Evolutionary conservation across 2,797 vertebrate genomes (phyloP).

Genomic region (Onychomys torridus): DNA sequence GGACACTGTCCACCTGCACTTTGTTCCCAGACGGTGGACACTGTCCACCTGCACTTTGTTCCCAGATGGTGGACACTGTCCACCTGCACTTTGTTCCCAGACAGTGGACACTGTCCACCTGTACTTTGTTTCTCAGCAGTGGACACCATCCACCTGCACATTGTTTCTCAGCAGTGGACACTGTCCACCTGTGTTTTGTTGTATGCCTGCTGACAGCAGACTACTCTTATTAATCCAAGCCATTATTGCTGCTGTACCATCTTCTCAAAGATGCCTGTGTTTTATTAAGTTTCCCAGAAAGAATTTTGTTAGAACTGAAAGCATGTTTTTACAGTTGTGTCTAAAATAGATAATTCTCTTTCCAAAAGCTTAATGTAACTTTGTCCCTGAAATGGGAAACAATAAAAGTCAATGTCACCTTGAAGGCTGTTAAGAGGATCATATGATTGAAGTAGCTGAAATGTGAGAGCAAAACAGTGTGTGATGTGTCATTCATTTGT

Average conservation of each 20-base stretch:
- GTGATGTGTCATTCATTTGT: neutral
- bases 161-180: neutral
- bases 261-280: neutral
- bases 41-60: neutral
- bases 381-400: neutral
- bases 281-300: neutral
- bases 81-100: no score
- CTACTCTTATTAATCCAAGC: neutral
- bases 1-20: fast-evolving
- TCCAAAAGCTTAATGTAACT: neutral
- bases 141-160: neutral
- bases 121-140: no score
- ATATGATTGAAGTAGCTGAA: neutral
- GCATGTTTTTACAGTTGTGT: neutral
- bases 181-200: neutral
- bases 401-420: neutral
- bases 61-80: no score
- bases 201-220: neutral
- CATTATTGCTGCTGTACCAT: neutral
- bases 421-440: neutral
- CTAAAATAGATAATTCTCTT: neutral
- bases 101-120: no score
- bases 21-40: neutral
- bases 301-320: neutral
- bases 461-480: no score